Evolutionary conservation across 1,140 invertebrate genomes (phyloP).

Genomic region (Drosophila guanche): DNA sequence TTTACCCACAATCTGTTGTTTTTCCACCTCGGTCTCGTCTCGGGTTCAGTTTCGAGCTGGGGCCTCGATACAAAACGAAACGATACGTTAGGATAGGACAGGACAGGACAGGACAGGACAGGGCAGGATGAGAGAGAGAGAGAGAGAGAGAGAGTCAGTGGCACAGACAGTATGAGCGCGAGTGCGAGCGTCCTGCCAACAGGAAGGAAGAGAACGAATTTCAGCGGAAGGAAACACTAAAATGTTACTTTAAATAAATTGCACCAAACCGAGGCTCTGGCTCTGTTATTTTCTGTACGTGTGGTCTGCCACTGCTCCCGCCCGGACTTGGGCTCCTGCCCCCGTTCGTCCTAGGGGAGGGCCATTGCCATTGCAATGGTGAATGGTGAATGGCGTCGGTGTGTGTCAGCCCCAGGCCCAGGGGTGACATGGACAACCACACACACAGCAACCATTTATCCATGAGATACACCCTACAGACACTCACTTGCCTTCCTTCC

Average conservation of each 20-base stretch:
- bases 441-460: conserved; percentile 33
- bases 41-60: too few species aligned
- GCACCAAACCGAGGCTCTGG: conserved; percentile 51
- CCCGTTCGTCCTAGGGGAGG: conserved; percentile 31
- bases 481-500: conserved; percentile 13
- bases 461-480: conserved; percentile 28
- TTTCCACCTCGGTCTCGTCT: conserved; percentile 19
- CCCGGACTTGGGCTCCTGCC: background rate
- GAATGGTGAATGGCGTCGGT: conserved; percentile 41
- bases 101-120: background rate
- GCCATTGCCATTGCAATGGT: conserved; percentile 42
- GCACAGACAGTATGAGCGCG: conserved; percentile 18
- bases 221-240: conserved; percentile 83
- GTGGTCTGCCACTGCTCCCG: background rate
- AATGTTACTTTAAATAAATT: conserved; percentile 83
- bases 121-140: conserved; percentile 9
- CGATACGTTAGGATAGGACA: too few species aligned
- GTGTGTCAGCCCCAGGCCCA: conserved; percentile 22
- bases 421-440: conserved; percentile 74
- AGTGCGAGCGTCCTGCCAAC: conserved; percentile 43
- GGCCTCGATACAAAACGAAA: too few species aligned
- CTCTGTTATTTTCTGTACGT: conserved; percentile 43
- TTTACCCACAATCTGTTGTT: conserved; percentile 78
- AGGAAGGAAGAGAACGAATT: conserved; percentile 82
- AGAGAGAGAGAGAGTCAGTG: conserved; percentile 3